Evolutionary conservation across 1,140 invertebrate species (phyloP).

Genomic region (Choristoneura fumiferana): DNA sequence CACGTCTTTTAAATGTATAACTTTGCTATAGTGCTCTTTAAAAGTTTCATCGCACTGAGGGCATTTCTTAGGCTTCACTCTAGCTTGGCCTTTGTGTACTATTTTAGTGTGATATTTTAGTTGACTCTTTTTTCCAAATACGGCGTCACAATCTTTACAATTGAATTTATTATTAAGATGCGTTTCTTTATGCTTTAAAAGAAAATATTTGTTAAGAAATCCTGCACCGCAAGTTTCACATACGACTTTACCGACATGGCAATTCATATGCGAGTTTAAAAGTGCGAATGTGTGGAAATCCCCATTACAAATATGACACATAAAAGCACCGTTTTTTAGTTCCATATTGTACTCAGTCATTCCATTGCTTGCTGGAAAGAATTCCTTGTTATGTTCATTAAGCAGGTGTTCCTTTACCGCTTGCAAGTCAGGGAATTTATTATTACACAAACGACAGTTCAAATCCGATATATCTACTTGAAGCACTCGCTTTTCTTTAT

Average conservation of each 20-base stretch:
- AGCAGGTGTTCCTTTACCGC: neutral
- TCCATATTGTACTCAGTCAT: constrained; percentile 13
- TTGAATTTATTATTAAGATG: constrained; percentile 41
- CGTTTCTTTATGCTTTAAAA: constrained; percentile 66
- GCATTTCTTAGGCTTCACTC: constrained; percentile 40
- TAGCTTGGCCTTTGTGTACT: constrained; percentile 37
- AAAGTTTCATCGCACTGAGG: constrained; percentile 39
- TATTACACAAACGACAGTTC: neutral
- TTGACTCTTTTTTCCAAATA: constrained; percentile 43
- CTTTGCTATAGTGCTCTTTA: constrained; percentile 48
- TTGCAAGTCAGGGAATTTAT: neutral
- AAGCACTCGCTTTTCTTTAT: constrained; percentile 12
- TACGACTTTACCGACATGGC: constrained; percentile 60
- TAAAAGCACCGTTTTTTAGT: constrained; percentile 21
- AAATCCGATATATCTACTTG: neutral
- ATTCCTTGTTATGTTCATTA: neutral
- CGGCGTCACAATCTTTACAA: constrained; percentile 41
- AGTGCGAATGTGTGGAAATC: constrained; percentile 36
- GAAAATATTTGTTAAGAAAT: constrained; percentile 56
- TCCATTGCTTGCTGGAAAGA: constrained; percentile 3
- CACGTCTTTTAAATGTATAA: constrained; percentile 43
- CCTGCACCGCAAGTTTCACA: constrained; percentile 72
- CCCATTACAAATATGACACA: constrained; percentile 35
- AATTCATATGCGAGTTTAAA: constrained; percentile 56
- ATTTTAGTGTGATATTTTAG: constrained; percentile 45